These are phyloP conservation scores for Rafetus swinhoei DNA, from an alignment of 2,113 vertebrate species.

Conservation along the genomic window DNA sequence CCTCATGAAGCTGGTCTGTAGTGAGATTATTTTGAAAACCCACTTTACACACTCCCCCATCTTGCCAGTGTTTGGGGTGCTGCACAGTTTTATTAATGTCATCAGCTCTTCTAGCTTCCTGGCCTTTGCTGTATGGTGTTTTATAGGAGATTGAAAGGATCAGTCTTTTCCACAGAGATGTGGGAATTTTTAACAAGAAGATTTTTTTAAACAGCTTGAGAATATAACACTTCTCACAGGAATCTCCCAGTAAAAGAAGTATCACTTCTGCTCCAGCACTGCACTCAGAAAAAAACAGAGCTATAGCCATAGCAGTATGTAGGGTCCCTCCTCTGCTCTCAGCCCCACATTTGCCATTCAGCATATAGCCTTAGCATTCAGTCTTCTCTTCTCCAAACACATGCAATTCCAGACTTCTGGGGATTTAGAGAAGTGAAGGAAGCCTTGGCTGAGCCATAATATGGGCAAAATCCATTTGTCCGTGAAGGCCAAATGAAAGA, in stretches of 20 bases:
- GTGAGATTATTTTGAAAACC: background rate
- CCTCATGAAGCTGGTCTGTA: background rate
- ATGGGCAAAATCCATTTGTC: background rate
- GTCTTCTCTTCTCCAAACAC: background rate
- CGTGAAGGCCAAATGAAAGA: background rate
- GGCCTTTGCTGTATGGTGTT: conserved; percentile 19
- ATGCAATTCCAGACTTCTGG: background rate
- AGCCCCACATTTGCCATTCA: background rate
- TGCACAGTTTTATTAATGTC: background rate
- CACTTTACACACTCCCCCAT: background rate
- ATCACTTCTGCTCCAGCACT: background rate
- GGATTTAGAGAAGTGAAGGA: background rate
- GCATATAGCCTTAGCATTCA: background rate
- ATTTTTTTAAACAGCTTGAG: background rate
- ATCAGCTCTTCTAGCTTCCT: rapidly evolving
- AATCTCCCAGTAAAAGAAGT: background rate
- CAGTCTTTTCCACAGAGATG: background rate
- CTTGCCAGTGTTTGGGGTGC: background rate
- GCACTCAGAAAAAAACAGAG: background rate
- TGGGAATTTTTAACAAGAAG: conserved; percentile 5
- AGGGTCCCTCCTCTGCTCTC: background rate
- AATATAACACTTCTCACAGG: background rate
- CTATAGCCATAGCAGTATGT: rapidly evolving
- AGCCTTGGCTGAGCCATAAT: background rate
- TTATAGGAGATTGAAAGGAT: background rate